Evolutionary conservation across 2,888 invertebrate species (phyloP).

Genomic region (Kryphioiulus occultus): DNA sequence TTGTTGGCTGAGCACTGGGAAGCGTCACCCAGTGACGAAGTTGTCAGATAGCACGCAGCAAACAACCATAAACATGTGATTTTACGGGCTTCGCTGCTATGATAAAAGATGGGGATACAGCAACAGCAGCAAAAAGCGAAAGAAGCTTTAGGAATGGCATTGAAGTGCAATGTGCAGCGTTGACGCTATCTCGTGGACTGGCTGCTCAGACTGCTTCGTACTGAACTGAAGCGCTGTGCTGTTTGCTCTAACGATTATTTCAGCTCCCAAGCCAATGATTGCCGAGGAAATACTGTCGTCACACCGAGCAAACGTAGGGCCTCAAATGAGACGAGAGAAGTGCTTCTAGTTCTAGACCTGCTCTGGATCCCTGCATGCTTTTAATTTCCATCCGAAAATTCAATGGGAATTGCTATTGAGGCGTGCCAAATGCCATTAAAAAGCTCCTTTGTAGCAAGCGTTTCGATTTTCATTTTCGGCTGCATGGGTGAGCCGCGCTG

Average conservation of each 20-base stretch:
- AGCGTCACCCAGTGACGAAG: not conserved
- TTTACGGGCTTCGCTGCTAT: not conserved
- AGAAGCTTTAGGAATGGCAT: not conserved
- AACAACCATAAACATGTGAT: not conserved
- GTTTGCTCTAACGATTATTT: slow-evolving; percentile 43
- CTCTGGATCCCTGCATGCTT: not conserved
- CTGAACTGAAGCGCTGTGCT: slow-evolving; percentile 40
- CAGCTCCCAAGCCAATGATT: slow-evolving; percentile 35
- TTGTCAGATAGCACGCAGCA: not conserved
- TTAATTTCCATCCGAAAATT: not conserved
- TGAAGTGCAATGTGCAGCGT: not conserved
- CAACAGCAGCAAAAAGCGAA: not conserved
- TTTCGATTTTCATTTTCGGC: too few species aligned
- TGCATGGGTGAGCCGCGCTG: too few species aligned
- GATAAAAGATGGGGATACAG: not conserved
- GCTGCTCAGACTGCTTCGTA: slow-evolving; percentile 12
- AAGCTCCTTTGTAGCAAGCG: not conserved
- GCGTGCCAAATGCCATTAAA: not conserved
- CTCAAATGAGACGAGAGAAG: not conserved
- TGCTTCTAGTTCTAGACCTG: not conserved
- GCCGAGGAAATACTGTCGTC: slow-evolving; percentile 41
- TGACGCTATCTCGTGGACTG: not conserved
- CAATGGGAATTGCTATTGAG: not conserved
- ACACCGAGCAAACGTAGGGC: not conserved
- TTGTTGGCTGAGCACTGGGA: not conserved